These are phyloP conservation scores for Apeira syringaria DNA, from an alignment of 2,888 invertebrate species.

Conservation along the genomic window DNA sequence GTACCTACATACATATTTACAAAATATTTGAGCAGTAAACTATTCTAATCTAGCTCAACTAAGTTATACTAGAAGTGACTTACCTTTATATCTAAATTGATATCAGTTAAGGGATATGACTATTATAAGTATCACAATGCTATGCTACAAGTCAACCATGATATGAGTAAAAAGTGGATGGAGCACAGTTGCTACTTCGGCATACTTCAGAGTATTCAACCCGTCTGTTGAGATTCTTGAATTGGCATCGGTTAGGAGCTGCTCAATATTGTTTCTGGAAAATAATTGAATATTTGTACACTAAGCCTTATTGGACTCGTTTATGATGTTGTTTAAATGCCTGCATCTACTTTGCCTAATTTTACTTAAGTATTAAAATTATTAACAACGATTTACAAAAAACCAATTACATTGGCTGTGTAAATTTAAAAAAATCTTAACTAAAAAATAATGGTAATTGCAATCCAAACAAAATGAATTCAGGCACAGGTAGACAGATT, in stretches of 20 bases:
- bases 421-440: too few species aligned
- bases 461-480: too few species aligned
- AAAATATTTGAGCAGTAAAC: constrained; percentile 2
- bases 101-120: constrained; percentile 17
- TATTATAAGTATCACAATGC: constrained; percentile 25
- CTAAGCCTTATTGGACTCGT: too few species aligned
- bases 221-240: constrained; percentile 84
- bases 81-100: not conserved
- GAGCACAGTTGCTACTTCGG: constrained; percentile 79
- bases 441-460: too few species aligned
- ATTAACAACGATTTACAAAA: too few species aligned
- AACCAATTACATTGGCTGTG: too few species aligned
- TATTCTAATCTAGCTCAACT: constrained; percentile 9
- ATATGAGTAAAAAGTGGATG: constrained; percentile 86
- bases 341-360: too few species aligned
- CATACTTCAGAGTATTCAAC: constrained; percentile 83
- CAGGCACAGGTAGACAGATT: too few species aligned
- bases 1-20: too few species aligned
- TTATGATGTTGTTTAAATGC: too few species aligned
- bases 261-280: constrained; percentile 75
- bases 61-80: not conserved
- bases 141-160: constrained; percentile 80
- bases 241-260: constrained; percentile 68
- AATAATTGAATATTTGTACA: too few species aligned
- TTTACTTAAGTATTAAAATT: too few species aligned